Conservation (phyloP, 2,888 invertebrate genomes). For the Drosophila crucigera region DNA sequence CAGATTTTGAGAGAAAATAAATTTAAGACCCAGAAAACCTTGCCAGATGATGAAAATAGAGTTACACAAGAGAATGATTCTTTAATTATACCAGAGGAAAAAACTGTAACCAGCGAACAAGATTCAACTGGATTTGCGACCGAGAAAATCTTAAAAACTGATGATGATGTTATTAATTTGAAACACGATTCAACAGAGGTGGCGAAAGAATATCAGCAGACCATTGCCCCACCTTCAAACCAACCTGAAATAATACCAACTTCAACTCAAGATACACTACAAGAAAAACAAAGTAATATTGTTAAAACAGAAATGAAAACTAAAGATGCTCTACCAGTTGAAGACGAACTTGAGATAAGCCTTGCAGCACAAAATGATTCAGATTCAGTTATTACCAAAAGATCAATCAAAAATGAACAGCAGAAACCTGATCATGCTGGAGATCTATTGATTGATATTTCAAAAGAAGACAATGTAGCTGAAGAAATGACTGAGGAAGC, state of each 20-base stretch:
- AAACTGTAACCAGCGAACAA: background rate
- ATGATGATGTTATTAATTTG: too few species aligned
- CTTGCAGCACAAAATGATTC: background rate
- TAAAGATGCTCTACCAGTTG: background rate
- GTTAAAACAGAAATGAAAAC: background rate
- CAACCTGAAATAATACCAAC: background rate
- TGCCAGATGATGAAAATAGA: background rate
- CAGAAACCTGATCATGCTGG: background rate
- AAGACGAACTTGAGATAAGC: background rate
- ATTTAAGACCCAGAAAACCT: background rate
- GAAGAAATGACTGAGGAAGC: fast-evolving
- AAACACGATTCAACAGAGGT: background rate
- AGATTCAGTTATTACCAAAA: background rate
- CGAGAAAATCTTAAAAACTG: background rate
- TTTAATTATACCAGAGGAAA: too few species aligned
- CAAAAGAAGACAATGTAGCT: background rate
- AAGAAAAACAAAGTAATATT: background rate
- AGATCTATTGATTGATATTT: background rate
- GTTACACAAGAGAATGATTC: background rate
- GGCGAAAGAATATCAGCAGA: background rate
- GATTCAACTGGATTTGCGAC: background rate
- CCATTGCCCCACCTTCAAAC: background rate
- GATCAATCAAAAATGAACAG: too few species aligned
- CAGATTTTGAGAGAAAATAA: background rate
- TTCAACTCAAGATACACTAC: background rate